Evolutionary conservation across 1,140 invertebrate genomes (phyloP).

Genomic region (Drosophila pectinifera): DNA sequence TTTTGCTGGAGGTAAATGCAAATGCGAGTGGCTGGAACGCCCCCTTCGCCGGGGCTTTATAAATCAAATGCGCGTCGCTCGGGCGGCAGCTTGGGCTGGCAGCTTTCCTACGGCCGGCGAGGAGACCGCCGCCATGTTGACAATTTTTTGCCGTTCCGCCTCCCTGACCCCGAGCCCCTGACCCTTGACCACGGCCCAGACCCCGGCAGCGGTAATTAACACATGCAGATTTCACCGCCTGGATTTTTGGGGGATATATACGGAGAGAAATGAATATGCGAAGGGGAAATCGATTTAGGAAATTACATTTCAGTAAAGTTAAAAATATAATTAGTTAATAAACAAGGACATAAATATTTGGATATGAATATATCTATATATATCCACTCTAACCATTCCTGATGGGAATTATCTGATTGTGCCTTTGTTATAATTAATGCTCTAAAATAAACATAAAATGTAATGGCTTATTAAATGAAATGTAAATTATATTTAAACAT

Average conservation of each 20-base stretch:
- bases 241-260: neutral
- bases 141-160: constrained; percentile 53
- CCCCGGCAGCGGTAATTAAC: constrained; percentile 73
- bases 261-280: neutral
- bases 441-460: neutral
- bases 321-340: neutral
- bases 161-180: constrained; percentile 28
- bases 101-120: constrained; percentile 44
- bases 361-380: too few species aligned
- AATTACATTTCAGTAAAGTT: too few species aligned
- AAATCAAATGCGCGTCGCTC: constrained; percentile 67
- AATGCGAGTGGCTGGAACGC: constrained; percentile 65
- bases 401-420: too few species aligned
- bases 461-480: too few species aligned
- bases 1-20: constrained; percentile 80
- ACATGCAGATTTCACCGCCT: constrained; percentile 72
- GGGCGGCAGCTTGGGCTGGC: constrained; percentile 69
- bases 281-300: neutral
- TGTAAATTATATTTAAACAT: neutral
- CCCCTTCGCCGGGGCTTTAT: constrained; percentile 53
- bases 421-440: too few species aligned
- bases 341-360: neutral
- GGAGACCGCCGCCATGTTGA: constrained; percentile 67
- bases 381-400: too few species aligned
- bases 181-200: constrained; percentile 52